Percentiles rank a stretch among this genome's conserved stretches.
Conservation (phyloP, 2,888 invertebrate species). For the Phorcus lineatus region DNA sequence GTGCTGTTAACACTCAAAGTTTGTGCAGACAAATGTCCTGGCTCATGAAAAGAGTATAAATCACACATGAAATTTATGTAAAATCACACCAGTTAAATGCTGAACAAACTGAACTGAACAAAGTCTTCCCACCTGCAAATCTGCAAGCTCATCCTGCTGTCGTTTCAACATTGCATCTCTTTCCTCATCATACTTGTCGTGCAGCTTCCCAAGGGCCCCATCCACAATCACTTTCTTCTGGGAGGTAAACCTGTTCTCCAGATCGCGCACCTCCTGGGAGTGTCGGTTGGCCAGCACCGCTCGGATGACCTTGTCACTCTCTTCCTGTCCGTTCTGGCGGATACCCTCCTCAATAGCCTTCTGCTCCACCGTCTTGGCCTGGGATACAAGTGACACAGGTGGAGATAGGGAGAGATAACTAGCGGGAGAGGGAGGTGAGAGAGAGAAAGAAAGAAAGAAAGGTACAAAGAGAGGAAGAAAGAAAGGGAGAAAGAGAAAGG, state of each 20-base stretch:
- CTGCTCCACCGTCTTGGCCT: slow-evolving; percentile 67
- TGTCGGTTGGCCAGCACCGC: slow-evolving; percentile 71
- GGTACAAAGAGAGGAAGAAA: no score
- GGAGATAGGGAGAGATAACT: not conserved
- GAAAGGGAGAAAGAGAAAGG: no score
- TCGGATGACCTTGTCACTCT: slow-evolving; percentile 69
- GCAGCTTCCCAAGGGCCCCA: slow-evolving; percentile 66
- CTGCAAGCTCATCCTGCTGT: slow-evolving; percentile 65
- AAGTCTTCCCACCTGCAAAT: slow-evolving; percentile 65
- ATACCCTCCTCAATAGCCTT: slow-evolving; percentile 70
- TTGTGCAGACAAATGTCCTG: no score
- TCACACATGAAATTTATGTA: no score
- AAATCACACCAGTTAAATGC: no score
- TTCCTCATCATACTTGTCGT: slow-evolving; percentile 65
- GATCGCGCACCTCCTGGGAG: slow-evolving; percentile 67
- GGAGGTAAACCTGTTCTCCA: slow-evolving; percentile 67
- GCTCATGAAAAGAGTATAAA: no score
- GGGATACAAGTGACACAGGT: not conserved
- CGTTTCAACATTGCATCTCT: slow-evolving; percentile 58
- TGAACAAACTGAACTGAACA: no score
- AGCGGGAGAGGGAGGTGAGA: no score
- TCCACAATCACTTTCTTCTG: slow-evolving; percentile 71
- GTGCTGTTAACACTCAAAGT: no score
- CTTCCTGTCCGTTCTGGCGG: slow-evolving; percentile 71
- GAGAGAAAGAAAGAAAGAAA: no score